These are phyloP conservation scores for Notothenia rossii DNA, from an alignment of 2,113 vertebrate genomes.

Conservation along the genomic window DNA sequence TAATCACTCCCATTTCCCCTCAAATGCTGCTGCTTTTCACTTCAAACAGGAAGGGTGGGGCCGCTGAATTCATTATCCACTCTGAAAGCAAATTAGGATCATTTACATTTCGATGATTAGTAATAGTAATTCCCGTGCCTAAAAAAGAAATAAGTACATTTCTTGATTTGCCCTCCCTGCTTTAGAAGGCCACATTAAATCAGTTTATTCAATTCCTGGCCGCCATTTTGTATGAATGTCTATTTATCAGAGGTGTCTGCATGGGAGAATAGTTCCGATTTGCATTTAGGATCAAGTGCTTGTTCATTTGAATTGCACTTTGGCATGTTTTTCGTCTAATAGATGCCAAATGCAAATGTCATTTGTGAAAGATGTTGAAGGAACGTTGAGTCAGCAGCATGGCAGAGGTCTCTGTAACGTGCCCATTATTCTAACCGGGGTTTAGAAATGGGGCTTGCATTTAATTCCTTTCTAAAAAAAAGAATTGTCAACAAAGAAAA, in stretches of 20 bases:
- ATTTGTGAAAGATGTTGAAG: constrained; percentile 4
- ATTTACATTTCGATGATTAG: constrained; percentile 53
- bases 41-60: constrained; percentile 70
- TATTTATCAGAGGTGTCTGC: constrained; percentile 48
- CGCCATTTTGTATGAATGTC: constrained; percentile 70
- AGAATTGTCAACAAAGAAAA: constrained; percentile 15
- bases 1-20: constrained; percentile 69
- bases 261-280: constrained; percentile 41
- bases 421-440: constrained; percentile 14
- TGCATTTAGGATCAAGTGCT: constrained; percentile 34
- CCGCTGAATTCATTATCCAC: constrained; percentile 56
- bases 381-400: neutral
- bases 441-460: constrained; percentile 1
- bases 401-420: neutral
- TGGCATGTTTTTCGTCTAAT: constrained; percentile 14
- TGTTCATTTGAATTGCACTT: constrained; percentile 22
- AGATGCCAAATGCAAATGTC: constrained; percentile 26
- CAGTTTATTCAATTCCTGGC: constrained; percentile 57
- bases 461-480: neutral
- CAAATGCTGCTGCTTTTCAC: constrained; percentile 64
- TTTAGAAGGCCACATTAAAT: constrained; percentile 47
- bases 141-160: neutral
- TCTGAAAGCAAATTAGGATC: constrained; percentile 65
- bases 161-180: constrained; percentile 42
- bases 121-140: constrained; percentile 57